A percentile compares a stretch with the other conserved stretches of the same genome.
These are phyloP conservation scores for Spinus pinus DNA, from an alignment of 2,797 vertebrate species.

Conservation along the genomic window DNA sequence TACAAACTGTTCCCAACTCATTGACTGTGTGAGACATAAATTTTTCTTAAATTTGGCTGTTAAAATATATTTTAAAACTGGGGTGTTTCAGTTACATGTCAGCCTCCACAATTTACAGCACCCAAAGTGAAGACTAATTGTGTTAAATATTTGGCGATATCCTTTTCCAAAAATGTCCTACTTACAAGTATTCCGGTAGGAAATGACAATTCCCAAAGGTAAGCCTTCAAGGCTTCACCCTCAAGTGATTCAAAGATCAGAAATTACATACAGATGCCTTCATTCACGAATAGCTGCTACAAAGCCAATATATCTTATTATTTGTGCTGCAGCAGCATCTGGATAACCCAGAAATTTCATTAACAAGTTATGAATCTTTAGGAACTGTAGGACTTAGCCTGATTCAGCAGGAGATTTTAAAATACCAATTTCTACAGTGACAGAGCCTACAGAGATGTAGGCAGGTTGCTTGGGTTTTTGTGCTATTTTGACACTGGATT, in stretches of 20 bases:
- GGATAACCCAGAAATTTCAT: background rate
- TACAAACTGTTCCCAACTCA: background rate
- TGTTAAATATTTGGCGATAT: background rate
- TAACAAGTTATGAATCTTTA: background rate
- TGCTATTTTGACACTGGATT: background rate
- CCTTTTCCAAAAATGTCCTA: background rate
- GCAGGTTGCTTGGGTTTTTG: fast-evolving
- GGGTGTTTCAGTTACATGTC: fast-evolving
- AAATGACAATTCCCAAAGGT: background rate
- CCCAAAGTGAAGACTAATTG: background rate
- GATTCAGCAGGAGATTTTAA: background rate
- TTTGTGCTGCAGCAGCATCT: background rate
- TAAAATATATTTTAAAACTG: background rate
- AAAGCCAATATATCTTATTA: background rate
- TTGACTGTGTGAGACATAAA: background rate
- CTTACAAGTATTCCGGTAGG: background rate
- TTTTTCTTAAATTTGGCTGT: background rate
- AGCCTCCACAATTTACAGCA: background rate
- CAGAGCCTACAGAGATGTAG: background rate
- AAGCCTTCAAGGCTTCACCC: background rate
- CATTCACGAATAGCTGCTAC: background rate
- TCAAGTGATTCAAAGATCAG: background rate
- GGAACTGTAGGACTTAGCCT: background rate
- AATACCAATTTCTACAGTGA: background rate
- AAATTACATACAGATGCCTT: background rate